Base-by-base conservation (phyloP, 2,797 vertebrate genomes). In the Leptoclinus maculatus region DNA sequence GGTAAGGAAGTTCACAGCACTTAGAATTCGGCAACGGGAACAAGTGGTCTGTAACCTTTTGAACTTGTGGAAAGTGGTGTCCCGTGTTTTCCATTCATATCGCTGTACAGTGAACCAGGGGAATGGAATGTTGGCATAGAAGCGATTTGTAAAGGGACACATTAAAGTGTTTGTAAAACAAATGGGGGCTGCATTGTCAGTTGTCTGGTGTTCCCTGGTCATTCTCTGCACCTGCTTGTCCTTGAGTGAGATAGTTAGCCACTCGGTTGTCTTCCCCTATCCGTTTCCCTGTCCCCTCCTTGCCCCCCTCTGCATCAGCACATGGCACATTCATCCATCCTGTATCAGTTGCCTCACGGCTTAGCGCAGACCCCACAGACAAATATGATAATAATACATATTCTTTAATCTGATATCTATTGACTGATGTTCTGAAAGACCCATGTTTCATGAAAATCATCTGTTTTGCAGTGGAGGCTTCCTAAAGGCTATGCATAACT, bases 1-100 rank as follows among this genome's bases (percentile, higher is more conserved):
- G 91, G 95, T 94, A 93, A 97, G 97, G 97, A 98, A 97, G 96
- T 97, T 96, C 94, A 94, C 87, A 93, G 94, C 83, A 88, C 94
- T 92, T 94, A 95, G 89, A 88, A 92, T 93, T 95, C 91, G 79
- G 87, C 92, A 91, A 95, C 92, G 96, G 97, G 97, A 98, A 98
- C 96, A 96, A 91, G 93, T 97, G 96, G 96, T 88, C 91, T 88
- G 90, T 95, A 95, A 98, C 97, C 97, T 97, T 94, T 96, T 97
- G 97, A 99, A 98, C 97, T 94, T 89, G 88, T 87, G 88, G 91
- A 94, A 93, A 94, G 88, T 78, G 70, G 83, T 74, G 84, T 32
- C 87, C 77, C 84, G 88, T 84, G 87, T 93, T 94, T 94, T 93
- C 87, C 91, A 89, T 90, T 90, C 84, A 79, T 88, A 87, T 88